Conservation (phyloP, 2,113 vertebrate genomes). For the Perca flavescens region DNA sequence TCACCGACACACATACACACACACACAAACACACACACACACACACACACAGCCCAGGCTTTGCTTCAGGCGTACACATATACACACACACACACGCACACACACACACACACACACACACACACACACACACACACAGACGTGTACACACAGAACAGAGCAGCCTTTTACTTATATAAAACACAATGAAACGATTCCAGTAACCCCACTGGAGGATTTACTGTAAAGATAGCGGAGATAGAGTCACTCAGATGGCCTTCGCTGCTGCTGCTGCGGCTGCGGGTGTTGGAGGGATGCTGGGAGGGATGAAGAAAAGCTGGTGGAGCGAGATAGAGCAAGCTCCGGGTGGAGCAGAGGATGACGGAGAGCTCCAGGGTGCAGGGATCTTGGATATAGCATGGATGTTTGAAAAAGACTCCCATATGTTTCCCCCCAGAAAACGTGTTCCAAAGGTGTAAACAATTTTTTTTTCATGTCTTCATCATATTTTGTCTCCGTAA, state of each 20-base stretch:
- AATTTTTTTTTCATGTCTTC: neutral
- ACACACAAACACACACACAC: slow-evolving; percentile 18
- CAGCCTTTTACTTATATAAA: slow-evolving; percentile 25
- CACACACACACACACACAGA: neutral
- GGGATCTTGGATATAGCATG: neutral
- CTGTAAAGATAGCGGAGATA: slow-evolving; percentile 32
- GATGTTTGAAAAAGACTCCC: neutral
- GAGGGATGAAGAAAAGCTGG: slow-evolving; percentile 21
- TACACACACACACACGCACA: neutral
- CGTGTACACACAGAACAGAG: neutral
- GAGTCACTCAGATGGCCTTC: neutral
- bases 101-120: neutral
- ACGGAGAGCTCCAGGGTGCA: neutral
- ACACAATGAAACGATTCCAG: slow-evolving; percentile 35
- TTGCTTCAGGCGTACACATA: neutral
- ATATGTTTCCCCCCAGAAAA: neutral
- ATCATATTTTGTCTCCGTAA: neutral
- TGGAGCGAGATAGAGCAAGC: slow-evolving; percentile 20
- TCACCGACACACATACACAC: neutral
- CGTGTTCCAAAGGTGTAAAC: neutral
- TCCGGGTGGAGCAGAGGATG: slow-evolving; percentile 28
- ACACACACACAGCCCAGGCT: neutral
- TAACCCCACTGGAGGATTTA: slow-evolving; percentile 41
- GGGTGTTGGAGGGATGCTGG: slow-evolving; percentile 4
- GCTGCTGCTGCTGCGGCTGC: neutral